phyloP scores from a whole-genome alignment of 2,888 invertebrate genomes.

The Mythimna ferrago region DNA sequence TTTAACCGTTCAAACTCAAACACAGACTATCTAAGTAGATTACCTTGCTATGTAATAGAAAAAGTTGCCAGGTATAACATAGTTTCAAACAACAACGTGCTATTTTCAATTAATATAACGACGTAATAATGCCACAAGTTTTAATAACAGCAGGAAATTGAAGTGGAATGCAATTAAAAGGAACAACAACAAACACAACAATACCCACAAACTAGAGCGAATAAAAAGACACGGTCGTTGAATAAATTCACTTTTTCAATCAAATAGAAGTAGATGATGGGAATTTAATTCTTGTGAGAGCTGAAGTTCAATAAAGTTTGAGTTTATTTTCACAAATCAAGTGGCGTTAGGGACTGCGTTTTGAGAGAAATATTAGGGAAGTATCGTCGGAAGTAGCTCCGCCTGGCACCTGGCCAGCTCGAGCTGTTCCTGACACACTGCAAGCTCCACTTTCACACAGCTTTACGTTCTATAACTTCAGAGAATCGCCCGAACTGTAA shows the following conservation, averaged over 20 bases:
- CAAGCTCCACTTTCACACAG: constrained; percentile 51
- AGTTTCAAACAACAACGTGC: constrained; percentile 17
- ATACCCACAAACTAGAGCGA: neutral
- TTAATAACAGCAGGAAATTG: constrained; percentile 45
- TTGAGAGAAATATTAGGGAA: constrained; percentile 73
- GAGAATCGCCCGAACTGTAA: constrained; percentile 36
- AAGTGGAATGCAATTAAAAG: constrained; percentile 44
- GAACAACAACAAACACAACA: constrained; percentile 29
- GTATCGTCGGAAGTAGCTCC: constrained; percentile 69
- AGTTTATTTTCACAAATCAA: constrained; percentile 69
- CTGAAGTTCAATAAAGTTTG: constrained; percentile 57
- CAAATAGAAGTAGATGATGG: constrained; percentile 3
- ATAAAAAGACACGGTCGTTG: constrained; percentile 8
- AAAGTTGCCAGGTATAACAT: constrained; percentile 13
- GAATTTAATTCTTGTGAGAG: constrained; percentile 32
- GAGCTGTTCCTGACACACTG: constrained; percentile 64
- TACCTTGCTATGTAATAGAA: neutral
- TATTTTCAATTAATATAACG: constrained; percentile 37
- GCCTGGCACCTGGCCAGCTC: constrained; percentile 72
- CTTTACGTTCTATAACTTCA: constrained; percentile 41
- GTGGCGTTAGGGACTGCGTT: constrained; percentile 55
- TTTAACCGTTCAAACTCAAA: neutral
- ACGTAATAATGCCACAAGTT: constrained; percentile 30
- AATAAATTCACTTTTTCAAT: constrained; percentile 25
- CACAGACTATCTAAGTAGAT: neutral